phyloP scores from a whole-genome alignment of 2,797 vertebrate genomes.

The Hyperoplus lanceolatus region DNA sequence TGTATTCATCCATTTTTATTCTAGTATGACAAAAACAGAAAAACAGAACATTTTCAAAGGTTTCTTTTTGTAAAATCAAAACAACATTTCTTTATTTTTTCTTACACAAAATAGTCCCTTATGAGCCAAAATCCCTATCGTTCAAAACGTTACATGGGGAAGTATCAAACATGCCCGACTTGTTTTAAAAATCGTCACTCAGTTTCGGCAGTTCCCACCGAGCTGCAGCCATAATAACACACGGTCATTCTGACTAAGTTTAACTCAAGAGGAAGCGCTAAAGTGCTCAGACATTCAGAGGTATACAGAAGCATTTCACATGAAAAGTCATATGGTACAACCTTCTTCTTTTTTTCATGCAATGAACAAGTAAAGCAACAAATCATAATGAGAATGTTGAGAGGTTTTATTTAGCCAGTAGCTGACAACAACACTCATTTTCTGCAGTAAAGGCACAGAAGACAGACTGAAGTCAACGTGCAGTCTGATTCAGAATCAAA shows the following conservation, averaged over 20 bases:
- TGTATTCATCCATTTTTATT: constrained; percentile 48
- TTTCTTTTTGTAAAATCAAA: constrained; percentile 42
- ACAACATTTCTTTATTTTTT: constrained; percentile 47
- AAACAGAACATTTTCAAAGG: constrained; percentile 28
- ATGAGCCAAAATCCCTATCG: constrained; percentile 14
- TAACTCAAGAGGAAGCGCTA: constrained; percentile 62
- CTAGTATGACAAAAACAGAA: constrained; percentile 36
- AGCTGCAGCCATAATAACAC: constrained; percentile 12
- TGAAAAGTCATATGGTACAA: constrained; percentile 3
- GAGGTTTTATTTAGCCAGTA: constrained; percentile 63
- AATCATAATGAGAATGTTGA: constrained; percentile 53
- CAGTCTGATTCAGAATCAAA: constrained; percentile 53
- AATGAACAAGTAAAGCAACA: constrained; percentile 47
- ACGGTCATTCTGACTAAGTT: constrained; percentile 34
- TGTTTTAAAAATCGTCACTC: background rate
- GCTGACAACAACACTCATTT: constrained; percentile 41
- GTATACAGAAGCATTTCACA: constrained; percentile 58
- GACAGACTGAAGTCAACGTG: constrained; percentile 31
- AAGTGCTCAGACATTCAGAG: constrained; percentile 76
- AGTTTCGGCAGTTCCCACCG: constrained; percentile 16
- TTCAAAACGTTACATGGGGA: constrained; percentile 25
- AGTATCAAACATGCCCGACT: constrained; percentile 28
- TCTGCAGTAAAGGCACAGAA: constrained; percentile 59
- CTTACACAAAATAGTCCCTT: constrained; percentile 43
- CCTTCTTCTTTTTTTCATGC: constrained; percentile 32